Conservation (phyloP, 1,140 invertebrate species). For the Euura lappo region DNA sequence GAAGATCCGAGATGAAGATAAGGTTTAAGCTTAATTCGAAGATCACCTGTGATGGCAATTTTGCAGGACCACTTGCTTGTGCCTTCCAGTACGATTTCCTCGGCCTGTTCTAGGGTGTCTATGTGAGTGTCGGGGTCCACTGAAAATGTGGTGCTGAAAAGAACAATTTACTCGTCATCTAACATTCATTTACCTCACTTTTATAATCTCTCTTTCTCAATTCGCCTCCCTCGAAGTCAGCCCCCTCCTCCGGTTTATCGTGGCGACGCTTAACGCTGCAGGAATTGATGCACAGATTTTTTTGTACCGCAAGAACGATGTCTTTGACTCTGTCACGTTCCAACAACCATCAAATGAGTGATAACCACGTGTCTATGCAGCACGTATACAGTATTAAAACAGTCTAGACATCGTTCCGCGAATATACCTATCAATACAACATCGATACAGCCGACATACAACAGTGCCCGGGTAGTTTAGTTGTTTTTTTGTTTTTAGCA, state of each 20-base stretch:
- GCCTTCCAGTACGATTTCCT: constrained; percentile 97
- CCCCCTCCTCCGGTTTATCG: neutral
- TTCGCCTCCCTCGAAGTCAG: neutral
- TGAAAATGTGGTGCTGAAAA: constrained; percentile 90
- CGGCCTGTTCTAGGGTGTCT: constrained; percentile 97
- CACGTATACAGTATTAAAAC: neutral
- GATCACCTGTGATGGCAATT: constrained; percentile 96
- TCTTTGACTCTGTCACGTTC: neutral
- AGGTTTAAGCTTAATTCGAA: neutral
- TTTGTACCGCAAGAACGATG: neutral
- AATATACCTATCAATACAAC: neutral
- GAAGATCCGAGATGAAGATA: neutral
- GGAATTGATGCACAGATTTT: neutral
- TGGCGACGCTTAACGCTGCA: neutral
- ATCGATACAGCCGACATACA: constrained; percentile 6
- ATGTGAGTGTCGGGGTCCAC: constrained; percentile 98
- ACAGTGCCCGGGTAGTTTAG: neutral
- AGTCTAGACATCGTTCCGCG: neutral
- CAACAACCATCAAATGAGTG: neutral
- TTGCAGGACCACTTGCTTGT: constrained; percentile 99
- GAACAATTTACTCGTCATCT: constrained; percentile 30
- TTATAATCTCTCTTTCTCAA: neutral
- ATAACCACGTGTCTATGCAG: neutral
- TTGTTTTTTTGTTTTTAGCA: neutral
- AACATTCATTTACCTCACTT: constrained; percentile 4